Evolutionary conservation across 2,888 invertebrate genomes (phyloP).

Genomic region (Volucella zonaria): DNA sequence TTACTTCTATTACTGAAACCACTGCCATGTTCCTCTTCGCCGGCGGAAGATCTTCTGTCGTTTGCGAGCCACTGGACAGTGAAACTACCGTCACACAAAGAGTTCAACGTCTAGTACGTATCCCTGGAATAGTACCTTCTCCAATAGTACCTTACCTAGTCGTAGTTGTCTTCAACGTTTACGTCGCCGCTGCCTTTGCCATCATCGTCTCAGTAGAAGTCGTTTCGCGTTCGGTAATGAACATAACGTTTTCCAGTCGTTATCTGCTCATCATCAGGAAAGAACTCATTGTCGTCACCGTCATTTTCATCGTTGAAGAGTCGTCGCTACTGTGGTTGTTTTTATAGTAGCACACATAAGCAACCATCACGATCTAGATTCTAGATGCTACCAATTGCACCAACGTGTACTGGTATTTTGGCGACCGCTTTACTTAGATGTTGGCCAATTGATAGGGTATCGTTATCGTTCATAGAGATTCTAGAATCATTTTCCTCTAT

Average conservation of each 20-base stretch:
- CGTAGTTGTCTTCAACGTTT: background rate
- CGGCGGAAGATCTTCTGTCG: conserved; percentile 63
- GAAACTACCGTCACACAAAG: conserved; percentile 73
- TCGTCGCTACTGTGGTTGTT: conserved; percentile 42
- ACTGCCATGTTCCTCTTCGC: conserved; percentile 63
- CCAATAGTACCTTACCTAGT: no score
- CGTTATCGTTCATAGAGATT: conserved; percentile 63
- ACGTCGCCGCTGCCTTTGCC: background rate
- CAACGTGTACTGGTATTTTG: conserved; percentile 57
- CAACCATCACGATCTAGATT: conserved; percentile 71
- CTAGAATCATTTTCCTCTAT: conserved; percentile 21
- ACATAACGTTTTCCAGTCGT: conserved; percentile 74
- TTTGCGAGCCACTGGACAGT: conserved; percentile 74
- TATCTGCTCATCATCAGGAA: conserved; percentile 74
- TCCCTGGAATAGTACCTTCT: conserved; percentile 15
- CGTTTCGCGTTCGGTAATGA: conserved; percentile 70
- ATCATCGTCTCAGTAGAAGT: background rate
- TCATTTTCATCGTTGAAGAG: conserved; percentile 73
- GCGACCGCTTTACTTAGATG: conserved; percentile 73
- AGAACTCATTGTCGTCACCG: conserved; percentile 74
- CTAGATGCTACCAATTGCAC: conserved; percentile 72
- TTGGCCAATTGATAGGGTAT: conserved; percentile 73
- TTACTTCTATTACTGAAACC: conserved; percentile 72
- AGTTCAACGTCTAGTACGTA: conserved; percentile 60
- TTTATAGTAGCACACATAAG: conserved; percentile 45